Conservation (phyloP, 2,113 vertebrate species). For the Ptychochromis oligacanthus region DNA sequence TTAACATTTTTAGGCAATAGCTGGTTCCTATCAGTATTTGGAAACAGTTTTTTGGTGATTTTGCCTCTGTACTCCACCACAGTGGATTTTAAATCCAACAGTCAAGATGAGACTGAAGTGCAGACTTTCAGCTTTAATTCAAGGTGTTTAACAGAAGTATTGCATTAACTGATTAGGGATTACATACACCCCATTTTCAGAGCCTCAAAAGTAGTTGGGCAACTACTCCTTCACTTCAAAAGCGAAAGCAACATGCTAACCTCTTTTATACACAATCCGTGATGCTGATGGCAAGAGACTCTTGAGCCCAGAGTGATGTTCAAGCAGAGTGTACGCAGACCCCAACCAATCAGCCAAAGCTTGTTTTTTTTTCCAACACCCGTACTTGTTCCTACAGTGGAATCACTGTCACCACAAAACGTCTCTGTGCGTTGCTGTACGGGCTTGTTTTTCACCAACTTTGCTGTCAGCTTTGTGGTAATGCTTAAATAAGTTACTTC, state of each 20-base stretch:
- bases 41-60: too few relatives aligned
- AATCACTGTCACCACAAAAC: not conserved
- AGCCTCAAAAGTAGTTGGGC: not conserved
- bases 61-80: not conserved
- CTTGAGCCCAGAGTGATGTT: not conserved
- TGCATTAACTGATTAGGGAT: not conserved
- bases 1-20: not conserved
- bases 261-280: not conserved
- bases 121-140: not conserved
- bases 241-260: not conserved
- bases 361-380: not conserved
- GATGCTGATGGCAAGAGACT: not conserved
- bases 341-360: not conserved
- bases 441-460: not conserved
- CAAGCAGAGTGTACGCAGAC: not conserved
- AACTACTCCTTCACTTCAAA: not conserved
- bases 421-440: not conserved
- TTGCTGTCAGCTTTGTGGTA: not conserved
- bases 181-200: not conserved
- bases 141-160: not conserved
- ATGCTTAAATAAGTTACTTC: not conserved
- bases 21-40: too few relatives aligned
- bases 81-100: not conserved
- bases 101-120: too few relatives aligned
- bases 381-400: not conserved